Evolutionary conservation across 2,797 vertebrate species (phyloP).

Genomic region (Novumbra hubbsi): DNA sequence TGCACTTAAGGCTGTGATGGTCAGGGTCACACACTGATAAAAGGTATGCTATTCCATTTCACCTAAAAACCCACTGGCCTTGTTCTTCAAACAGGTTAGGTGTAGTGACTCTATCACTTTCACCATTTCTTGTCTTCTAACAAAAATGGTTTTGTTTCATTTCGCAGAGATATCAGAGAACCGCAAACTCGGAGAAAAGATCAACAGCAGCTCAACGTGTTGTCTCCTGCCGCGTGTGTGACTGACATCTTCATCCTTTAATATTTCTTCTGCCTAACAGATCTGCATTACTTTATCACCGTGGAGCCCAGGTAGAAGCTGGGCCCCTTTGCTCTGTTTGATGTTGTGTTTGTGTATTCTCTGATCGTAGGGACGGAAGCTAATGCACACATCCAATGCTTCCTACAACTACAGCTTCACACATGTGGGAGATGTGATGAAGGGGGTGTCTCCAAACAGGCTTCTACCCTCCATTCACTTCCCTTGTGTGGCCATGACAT

Average conservation of each 20-base stretch:
- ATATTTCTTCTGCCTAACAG: constrained; percentile 18
- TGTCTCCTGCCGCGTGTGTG: constrained; percentile 44
- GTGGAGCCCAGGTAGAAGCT: constrained; percentile 35
- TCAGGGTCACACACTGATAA: constrained; percentile 41
- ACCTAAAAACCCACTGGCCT: constrained; percentile 16
- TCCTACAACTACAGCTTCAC: constrained; percentile 14
- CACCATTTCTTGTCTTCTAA: constrained; percentile 25
- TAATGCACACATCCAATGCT: constrained; percentile 17
- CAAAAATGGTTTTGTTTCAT: constrained; percentile 46
- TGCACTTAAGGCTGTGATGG: constrained; percentile 20
- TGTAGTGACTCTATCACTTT: constrained; percentile 31
- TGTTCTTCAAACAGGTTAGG: constrained; percentile 25
- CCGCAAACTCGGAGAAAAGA: constrained; percentile 41
- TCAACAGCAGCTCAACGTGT: constrained; percentile 46
- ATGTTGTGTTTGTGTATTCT: constrained; percentile 16
- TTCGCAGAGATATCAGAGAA: constrained; percentile 45
- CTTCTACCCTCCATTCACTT: neutral
- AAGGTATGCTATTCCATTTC: constrained; percentile 17
- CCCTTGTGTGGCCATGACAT: neutral
- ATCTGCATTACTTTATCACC: constrained; percentile 61
- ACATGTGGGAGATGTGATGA: neutral
- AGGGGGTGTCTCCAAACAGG: neutral
- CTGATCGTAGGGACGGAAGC: constrained; percentile 13
- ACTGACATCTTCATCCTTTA: constrained; percentile 56
- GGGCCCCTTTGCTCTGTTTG: constrained; percentile 7